Conservation (phyloP, 2,113 vertebrate species). For the Hypanus sabinus region DNA sequence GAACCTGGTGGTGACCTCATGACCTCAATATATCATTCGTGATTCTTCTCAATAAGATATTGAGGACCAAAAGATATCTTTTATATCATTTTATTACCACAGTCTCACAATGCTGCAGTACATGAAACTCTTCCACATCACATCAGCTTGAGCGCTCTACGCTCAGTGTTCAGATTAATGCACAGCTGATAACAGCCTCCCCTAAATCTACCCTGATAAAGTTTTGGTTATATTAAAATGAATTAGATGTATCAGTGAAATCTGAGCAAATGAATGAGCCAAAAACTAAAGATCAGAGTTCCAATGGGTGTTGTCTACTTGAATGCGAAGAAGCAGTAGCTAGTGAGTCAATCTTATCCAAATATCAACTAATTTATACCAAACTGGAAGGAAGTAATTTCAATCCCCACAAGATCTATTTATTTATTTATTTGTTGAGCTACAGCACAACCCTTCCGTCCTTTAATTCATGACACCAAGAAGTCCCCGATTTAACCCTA, state of each 20-base stretch:
- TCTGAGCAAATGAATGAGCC: not conserved
- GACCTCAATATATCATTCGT: not conserved
- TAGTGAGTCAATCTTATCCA: not conserved
- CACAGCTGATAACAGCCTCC: not conserved
- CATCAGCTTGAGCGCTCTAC: not conserved
- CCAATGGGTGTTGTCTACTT: not conserved
- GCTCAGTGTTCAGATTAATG: not conserved
- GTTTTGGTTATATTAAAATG: too few relatives aligned
- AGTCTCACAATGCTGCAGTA: not conserved
- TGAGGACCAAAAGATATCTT: too few relatives aligned
- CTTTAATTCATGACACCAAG: too few relatives aligned
- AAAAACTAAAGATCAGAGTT: not conserved
- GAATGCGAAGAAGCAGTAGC: not conserved
- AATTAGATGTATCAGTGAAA: not conserved
- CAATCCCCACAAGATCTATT: not conserved
- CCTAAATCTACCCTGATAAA: not conserved
- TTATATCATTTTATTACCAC: not conserved
- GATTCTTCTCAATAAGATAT: not conserved
- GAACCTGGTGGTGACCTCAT: not conserved
- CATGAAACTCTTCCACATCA: not conserved
- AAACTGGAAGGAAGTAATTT: not conserved
- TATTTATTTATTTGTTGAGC: too few relatives aligned
- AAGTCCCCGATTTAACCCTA: too few relatives aligned
- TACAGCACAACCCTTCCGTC: too few relatives aligned
- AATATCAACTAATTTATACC: not conserved